phyloP scores from a whole-genome alignment of 2,113 vertebrate species.

The Nyctereutes procyonoides region DNA sequence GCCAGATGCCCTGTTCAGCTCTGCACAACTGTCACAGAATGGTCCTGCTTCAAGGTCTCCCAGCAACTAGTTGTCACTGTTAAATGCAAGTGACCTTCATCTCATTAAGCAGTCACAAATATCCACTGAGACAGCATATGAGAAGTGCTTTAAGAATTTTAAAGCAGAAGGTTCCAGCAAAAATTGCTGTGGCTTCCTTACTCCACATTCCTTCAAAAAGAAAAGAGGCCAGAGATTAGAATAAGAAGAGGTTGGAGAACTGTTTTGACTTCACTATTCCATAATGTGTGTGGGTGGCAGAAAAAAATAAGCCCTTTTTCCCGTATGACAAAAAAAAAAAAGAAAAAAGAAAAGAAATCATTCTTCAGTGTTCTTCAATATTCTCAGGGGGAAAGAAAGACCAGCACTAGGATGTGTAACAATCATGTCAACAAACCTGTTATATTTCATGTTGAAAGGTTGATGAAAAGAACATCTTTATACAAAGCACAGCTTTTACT shows the following conservation, averaged over 20 bases:
- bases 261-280: not conserved
- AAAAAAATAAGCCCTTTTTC: not conserved
- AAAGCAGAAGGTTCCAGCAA: not conserved
- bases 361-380: not conserved
- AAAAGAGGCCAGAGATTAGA: not conserved
- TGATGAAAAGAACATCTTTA: not conserved
- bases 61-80: not conserved
- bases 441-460: not conserved
- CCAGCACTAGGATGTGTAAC: not conserved
- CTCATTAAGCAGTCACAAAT: not conserved
- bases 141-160: not conserved
- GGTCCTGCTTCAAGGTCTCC: not conserved
- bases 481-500: not conserved
- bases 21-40: not conserved
- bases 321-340: not conserved
- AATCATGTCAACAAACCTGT: not conserved
- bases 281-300: not conserved
- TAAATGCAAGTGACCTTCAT: slow-evolving; percentile 9
- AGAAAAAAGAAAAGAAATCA: not conserved
- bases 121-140: not conserved
- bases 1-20: not conserved
- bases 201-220: not conserved
- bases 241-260: not conserved
- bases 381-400: not conserved
- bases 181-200: not conserved